These are phyloP conservation scores for Proctacanthus coquilletti DNA, from an alignment of 1,140 invertebrate genomes.

Conservation along the genomic window DNA sequence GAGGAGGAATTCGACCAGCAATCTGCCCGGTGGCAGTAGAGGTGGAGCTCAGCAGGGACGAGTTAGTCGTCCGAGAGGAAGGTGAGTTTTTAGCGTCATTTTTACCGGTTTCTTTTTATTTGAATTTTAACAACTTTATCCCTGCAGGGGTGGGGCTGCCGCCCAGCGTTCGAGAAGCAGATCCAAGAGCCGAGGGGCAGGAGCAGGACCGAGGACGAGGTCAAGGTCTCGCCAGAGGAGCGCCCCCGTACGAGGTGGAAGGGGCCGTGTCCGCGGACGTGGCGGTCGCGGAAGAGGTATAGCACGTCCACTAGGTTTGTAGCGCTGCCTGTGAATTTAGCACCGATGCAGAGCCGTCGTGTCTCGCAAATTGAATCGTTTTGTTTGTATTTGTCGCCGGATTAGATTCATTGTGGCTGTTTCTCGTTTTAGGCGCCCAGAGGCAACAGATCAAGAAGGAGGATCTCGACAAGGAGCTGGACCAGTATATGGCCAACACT, in stretches of 20 bases:
- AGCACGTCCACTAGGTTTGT: neutral
- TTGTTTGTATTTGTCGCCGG: slow-evolving; percentile 7
- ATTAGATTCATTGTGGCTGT: no score
- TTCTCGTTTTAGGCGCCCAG: no score
- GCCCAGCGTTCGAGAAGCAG: neutral
- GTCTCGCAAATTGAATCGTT: slow-evolving; percentile 1
- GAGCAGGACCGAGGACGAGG: slow-evolving; percentile 9
- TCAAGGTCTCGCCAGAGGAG: slow-evolving; percentile 4
- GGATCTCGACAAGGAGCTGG: slow-evolving; percentile 24
- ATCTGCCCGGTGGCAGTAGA: neutral
- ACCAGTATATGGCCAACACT: slow-evolving; percentile 29
- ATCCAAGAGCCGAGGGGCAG: neutral
- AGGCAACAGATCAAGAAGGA: slow-evolving; percentile 17
- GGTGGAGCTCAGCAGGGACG: slow-evolving; percentile 11
- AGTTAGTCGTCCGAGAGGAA: slow-evolving; percentile 14
- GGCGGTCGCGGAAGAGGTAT: slow-evolving; percentile 1
- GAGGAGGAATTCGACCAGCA: slow-evolving; percentile 14
- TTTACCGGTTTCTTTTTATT: no score
- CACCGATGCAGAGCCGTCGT: no score
- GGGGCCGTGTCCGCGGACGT: slow-evolving; percentile 11
- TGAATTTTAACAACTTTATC: slow-evolving; percentile 3
- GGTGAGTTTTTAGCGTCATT: slow-evolving; percentile 12
- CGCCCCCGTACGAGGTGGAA: slow-evolving; percentile 5
- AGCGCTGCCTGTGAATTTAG: no score
- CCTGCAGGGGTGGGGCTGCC: slow-evolving; percentile 10